phyloP scores from a whole-genome alignment of 2,113 vertebrate species.

The Poeciliopsis turrubarensis region DNA sequence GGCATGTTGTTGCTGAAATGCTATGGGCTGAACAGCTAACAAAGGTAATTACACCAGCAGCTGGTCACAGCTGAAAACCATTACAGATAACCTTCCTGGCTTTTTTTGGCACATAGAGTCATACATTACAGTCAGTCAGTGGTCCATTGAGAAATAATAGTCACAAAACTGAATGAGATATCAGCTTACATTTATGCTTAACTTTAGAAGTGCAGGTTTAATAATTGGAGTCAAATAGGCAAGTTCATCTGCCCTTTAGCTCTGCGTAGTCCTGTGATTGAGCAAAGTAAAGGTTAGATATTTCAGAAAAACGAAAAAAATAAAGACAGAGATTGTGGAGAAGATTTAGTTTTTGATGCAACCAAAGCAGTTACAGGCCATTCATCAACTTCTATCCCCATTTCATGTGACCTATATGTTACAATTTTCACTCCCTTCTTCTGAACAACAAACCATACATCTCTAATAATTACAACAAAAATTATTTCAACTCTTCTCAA shows the following conservation, averaged over 20 bases:
- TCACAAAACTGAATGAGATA: not conserved
- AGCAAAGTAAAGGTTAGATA: not conserved
- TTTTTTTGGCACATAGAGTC: slow-evolving; percentile 7
- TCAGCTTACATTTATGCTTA: not conserved
- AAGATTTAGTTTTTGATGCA: not conserved
- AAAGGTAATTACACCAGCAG: slow-evolving; percentile 28
- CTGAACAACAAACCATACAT: too few species aligned
- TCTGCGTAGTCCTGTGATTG: not conserved
- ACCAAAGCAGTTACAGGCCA: not conserved
- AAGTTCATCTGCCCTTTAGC: not conserved
- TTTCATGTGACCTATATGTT: not conserved
- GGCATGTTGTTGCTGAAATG: slow-evolving; percentile 8
- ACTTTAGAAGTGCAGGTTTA: not conserved
- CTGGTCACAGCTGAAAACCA: slow-evolving; percentile 36
- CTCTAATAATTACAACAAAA: not conserved
- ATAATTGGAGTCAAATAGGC: not conserved
- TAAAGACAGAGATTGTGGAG: too few species aligned
- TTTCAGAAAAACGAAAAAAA: not conserved
- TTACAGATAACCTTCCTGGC: slow-evolving; percentile 18
- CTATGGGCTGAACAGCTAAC: slow-evolving; percentile 14
- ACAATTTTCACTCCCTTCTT: not conserved
- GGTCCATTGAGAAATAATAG: not conserved
- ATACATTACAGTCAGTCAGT: not conserved
- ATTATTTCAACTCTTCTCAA: not conserved
- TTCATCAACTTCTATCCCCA: not conserved